phyloP scores from a whole-genome alignment of 2,113 vertebrate genomes.

The Scomber japonicus region DNA sequence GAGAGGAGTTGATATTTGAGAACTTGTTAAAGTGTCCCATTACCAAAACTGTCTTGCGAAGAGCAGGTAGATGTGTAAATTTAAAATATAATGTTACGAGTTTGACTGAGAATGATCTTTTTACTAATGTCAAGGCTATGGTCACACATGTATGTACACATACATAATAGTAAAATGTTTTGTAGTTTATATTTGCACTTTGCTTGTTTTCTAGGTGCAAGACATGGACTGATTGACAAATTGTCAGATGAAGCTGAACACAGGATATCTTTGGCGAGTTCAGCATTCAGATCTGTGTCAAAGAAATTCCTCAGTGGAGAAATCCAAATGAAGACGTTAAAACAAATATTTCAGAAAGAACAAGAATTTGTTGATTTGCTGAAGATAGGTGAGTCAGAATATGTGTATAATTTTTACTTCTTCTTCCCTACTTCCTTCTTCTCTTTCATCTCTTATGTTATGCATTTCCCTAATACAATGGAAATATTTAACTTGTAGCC shows the following conservation, averaged over 20 bases:
- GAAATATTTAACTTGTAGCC: no score
- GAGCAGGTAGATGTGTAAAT: conserved; percentile 44
- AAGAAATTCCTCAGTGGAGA: conserved; percentile 37
- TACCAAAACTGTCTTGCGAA: conserved; percentile 29
- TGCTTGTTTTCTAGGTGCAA: conserved; percentile 15
- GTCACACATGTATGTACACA: no score
- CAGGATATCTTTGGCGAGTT: conserved; percentile 13
- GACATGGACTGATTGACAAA: background rate
- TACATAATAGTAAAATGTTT: background rate
- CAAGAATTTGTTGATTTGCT: conserved; percentile 12
- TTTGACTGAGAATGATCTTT: no score
- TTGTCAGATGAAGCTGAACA: conserved; percentile 40
- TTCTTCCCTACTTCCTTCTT: background rate
- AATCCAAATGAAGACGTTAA: conserved; percentile 49
- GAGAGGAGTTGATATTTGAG: conserved; percentile 35
- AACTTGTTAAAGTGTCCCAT: conserved; percentile 47
- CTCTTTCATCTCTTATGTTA: no score
- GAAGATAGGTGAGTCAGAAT: background rate
- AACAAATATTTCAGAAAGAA: conserved; percentile 25
- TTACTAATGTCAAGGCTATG: no score
- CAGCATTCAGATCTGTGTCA: conserved; percentile 41
- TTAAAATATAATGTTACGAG: no score
- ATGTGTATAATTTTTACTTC: background rate
- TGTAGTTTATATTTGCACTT: background rate
- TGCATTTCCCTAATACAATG: no score